Evolutionary conservation across 2,797 vertebrate genomes (phyloP).

Genomic region (Acrossocheilus wenchowensis): DNA sequence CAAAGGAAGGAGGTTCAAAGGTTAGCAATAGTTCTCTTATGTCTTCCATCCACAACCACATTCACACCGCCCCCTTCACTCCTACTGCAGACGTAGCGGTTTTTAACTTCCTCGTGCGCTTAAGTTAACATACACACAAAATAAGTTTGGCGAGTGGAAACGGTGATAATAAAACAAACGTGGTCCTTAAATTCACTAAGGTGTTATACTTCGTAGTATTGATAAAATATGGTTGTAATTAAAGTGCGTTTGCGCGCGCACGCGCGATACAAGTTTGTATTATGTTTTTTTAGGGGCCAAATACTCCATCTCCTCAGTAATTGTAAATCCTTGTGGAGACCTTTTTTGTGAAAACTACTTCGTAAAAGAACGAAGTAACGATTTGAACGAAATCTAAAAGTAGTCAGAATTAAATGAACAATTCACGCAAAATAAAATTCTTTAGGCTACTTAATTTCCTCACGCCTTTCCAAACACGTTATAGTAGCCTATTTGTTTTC

Average conservation of each 20-base stretch:
- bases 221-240: not conserved
- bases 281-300: not conserved
- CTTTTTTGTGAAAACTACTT: not conserved
- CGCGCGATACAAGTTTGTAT: not conserved
- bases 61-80: constrained; percentile 52
- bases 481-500: not conserved
- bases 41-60: constrained; percentile 66
- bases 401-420: not conserved
- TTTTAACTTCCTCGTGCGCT: constrained; percentile 74
- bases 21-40: constrained; percentile 65
- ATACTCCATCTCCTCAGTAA: not conserved
- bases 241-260: not conserved
- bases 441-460: not conserved
- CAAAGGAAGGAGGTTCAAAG: constrained; percentile 78
- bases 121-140: not conserved
- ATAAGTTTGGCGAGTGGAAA: not conserved
- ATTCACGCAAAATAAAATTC: not conserved
- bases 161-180: not conserved
- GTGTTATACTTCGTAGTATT: not conserved
- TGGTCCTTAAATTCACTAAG: too few species aligned
- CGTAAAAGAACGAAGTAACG: not conserved
- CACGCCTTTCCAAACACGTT: not conserved
- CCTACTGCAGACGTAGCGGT: constrained; percentile 73
- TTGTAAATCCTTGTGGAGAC: not conserved
- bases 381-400: not conserved